Base-by-base conservation (phyloP, 1,140 invertebrate genomes). In the Tetraneura akinire region DNA sequence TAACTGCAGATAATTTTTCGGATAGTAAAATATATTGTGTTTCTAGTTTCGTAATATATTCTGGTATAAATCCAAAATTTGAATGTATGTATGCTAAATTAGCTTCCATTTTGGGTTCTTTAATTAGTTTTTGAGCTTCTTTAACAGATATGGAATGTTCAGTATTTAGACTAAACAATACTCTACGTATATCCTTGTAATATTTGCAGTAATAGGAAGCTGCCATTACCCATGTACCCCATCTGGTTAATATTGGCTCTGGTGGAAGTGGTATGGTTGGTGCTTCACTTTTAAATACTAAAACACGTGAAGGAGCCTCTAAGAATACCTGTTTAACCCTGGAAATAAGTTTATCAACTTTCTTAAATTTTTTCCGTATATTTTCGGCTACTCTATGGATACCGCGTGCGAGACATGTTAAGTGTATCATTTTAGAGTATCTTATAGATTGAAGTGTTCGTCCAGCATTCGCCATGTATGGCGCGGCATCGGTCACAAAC, bases 261-360 rank as follows among this genome's bases (percentile, higher is more conserved):
- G 82, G 81, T 5, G 78, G 70, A 13, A 81, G 49, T 47, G 16
- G 0, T 18, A 82, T 21, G 1, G 70, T 71, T 42, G 80, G 78
- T 64, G 53, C 47, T 55, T 42, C 42, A 23, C 55, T 78, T 55
- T 81, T 66, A 42, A 78, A 81, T 37, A 70, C 51, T 32, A 18
- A 11, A 53, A 81, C 68, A 37, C 80, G 18, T 32, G 62, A 53
- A 16, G 80, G 82, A 23, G 81, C 51, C 74, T 83, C 82, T 37
- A 32, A 23, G 9, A 64, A 64, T 6, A 32, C 29, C 16, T 49
- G n/a, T 70, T 45, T 70, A 11, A 70, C 9, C 10, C 29, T 68
- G 6, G n/a, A 47, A 3, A 37, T 29, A 60, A 60, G 6, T 11
- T 60, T 60, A 29, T 60, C 21, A 26, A 60, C 26, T 26, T 8